Percentiles rank a stretch among this genome's conserved stretches.
These are phyloP conservation scores for Cirrhinus mrigala DNA, from an alignment of 2,797 vertebrate genomes.

Conservation along the genomic window DNA sequence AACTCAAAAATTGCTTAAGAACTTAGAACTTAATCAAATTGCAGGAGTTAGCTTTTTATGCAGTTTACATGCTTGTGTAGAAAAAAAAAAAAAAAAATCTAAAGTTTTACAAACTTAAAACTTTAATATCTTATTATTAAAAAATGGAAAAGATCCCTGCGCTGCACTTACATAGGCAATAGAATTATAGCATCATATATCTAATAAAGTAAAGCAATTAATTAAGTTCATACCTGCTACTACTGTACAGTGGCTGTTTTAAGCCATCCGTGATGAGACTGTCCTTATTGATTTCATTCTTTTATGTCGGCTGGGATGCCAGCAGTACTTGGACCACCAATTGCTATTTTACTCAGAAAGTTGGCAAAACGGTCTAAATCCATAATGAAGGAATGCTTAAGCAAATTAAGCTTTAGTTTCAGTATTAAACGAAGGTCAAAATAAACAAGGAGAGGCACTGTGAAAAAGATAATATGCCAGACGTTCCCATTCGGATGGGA, in stretches of 20 bases:
- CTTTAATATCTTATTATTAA: background rate
- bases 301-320: background rate
- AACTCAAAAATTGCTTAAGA: background rate
- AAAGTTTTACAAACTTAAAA: background rate
- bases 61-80: background rate
- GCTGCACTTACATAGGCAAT: background rate
- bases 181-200: background rate
- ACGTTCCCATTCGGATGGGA: background rate
- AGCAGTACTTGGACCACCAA: background rate
- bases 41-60: background rate
- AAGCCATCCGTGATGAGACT: background rate
- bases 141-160: background rate
- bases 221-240: background rate
- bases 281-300: background rate
- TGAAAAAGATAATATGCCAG: background rate
- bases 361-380: constrained; percentile 14
- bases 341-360: constrained; percentile 19
- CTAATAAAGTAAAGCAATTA: background rate
- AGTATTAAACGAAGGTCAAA: background rate
- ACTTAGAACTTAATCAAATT: background rate
- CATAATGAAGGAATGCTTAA: background rate
- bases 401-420: background rate
- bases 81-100: background rate
- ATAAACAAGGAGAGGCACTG: background rate
- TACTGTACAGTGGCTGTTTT: background rate